A percentile compares a stretch with the other conserved stretches of the same genome.
phyloP scores from a whole-genome alignment of 2,888 invertebrate genomes.

The Fragum fragum region DNA sequence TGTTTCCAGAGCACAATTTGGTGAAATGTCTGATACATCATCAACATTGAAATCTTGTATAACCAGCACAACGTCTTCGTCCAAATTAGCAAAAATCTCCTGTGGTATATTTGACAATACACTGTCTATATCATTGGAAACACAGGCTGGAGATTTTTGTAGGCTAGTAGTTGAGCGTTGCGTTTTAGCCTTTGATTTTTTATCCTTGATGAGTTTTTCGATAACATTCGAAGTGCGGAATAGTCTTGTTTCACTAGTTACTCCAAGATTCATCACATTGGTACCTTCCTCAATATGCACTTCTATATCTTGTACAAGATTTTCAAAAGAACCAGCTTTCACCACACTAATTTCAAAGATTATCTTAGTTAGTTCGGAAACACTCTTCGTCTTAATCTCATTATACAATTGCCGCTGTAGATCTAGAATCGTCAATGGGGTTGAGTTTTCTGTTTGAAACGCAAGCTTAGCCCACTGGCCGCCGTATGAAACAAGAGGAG shows the following conservation, averaged over 20 bases:
- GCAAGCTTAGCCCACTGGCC: conserved; percentile 39
- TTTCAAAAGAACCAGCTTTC: no score
- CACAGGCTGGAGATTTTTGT: conserved; percentile 15
- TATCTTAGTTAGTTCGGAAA: no score
- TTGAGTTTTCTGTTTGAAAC: neutral
- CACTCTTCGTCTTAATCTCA: neutral
- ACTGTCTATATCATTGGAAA: conserved; percentile 22
- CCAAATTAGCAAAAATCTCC: conserved; percentile 13
- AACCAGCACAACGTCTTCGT: conserved; percentile 18
- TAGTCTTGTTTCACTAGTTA: neutral
- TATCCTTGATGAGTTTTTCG: no score
- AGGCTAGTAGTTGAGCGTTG: neutral
- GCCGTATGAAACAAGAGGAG: conserved; percentile 32
- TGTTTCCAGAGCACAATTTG: neutral
- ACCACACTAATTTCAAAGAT: conserved; percentile 3
- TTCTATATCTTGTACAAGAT: no score
- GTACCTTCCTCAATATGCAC: conserved; percentile 1
- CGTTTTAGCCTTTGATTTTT: no score
- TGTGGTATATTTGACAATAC: conserved; percentile 25
- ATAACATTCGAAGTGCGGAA: neutral
- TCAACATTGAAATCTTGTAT: neutral
- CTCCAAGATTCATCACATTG: neutral
- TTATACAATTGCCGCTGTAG: conserved; percentile 30
- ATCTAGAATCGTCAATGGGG: conserved; percentile 33
- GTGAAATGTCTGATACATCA: neutral